Base-by-base conservation (phyloP, 2,113 vertebrate species). In the Cryptomyrus ogoouensis region DNA sequence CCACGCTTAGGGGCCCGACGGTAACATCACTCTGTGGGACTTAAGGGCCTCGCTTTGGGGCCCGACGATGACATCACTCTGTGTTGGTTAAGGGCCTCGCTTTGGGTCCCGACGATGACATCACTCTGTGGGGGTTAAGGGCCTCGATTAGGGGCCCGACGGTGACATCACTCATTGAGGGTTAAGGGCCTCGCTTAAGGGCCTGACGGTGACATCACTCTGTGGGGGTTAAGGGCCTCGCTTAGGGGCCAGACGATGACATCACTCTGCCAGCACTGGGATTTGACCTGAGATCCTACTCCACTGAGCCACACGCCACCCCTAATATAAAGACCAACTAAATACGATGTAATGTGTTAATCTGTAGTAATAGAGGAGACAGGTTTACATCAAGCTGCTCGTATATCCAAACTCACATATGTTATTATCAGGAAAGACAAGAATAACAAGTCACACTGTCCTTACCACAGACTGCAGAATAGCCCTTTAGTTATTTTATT, bases 401-500 rank as follows among this genome's bases (percentile, higher is more conserved):
- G n/a, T n/a, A 56, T 52, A 35, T 49, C 66, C 58, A 66, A 10
- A 66, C 66, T 35, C 7, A 46, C 47, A 85, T 19, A 90, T 70
- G 35, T 88, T 80, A 88, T 83, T 56, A 87, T 86, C 19, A 88
- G 80, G 74, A 39, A 77, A 47, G 44, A 77, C 24, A 21, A 88
- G 66, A 56, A 58, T 42, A 39, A 70, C 19, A 74, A 17, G 0
- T 87, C 66, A 13, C 50, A 77, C 17, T 19, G 62, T 74, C 58
- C 42, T 46, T 49, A 44, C 24, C 31, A 35, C 52, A 74, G 89
- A 89, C 58, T 80, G 58, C 62, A 74, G 46, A 24, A 19, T 7
- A 19, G 58, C 27, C 49, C 84, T 53, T 53, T 70, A 50, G 42
- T 19, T 15, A 9, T 27, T 86, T 86, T n/a, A 74, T 58, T 50